Evolutionary conservation across 2,888 invertebrate species (phyloP), one percentile per base, ranked within the genome.

Genomic region (Ceriagrion tenellum): DNA sequence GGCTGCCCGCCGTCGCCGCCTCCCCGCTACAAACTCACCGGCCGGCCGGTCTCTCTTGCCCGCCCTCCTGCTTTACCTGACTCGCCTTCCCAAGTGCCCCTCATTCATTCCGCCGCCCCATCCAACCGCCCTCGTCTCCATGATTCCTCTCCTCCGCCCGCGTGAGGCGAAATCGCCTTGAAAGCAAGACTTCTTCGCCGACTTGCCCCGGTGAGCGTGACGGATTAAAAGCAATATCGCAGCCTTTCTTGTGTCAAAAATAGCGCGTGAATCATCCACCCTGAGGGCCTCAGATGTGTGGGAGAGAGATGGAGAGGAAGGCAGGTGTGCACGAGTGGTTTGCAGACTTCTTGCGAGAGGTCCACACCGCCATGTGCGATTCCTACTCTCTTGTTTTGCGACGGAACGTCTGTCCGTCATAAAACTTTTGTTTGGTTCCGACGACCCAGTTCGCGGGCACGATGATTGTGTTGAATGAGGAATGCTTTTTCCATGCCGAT

Each of bases 401-500:
- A 69, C 69, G 69, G n/a, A n/a, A n/a, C 69, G n/a, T 59, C 59
- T 20, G 69, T 81, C 81, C 35, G 81, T 81, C 81, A 35, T 81
- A 81, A 35, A 81, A 35, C 81, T 81, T 81, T 81, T 81, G 81
- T 81, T 81, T 81, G 81, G 81, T 81, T 13, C 30, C 81, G 81
- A 30, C 81, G 81, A 81, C 81, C 81, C 81, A 81, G 81, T 81
- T 81, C 81, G 81, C 81, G 16, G 16, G 81, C 35, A 35, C 26
- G 30, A 81, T 81, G 81, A 35, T 81, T 35, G 18, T 69, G 69
- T 30, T 30, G 81, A 81, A 35, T 26, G 81, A 35, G 81, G 81
- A 81, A 81, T 81, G 81, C 81, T 81, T n/a, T 81, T 81, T 81
- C 35, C 81, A 81, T 81, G 81, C 81, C 81, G 81, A 35, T 81